Percentiles rank a stretch among this genome's conserved stretches.
phyloP scores from a whole-genome alignment of 2,113 vertebrate genomes.

The Dipodomys ordii region DNA sequence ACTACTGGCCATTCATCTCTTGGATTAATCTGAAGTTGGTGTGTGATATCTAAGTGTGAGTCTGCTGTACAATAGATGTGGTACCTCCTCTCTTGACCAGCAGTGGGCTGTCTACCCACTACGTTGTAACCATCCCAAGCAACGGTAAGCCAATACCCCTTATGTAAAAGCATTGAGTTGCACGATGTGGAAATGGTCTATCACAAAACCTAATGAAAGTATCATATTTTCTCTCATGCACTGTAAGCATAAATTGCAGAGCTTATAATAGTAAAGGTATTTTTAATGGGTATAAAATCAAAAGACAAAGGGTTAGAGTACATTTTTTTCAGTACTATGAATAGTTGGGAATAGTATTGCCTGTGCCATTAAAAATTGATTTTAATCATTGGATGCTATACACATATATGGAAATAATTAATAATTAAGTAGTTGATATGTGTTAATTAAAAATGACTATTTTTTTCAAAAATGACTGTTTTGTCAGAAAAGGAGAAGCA shows the following conservation, averaged over 20 bases:
- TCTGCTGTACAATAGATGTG: not conserved
- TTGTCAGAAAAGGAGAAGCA: not conserved
- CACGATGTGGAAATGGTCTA: not conserved
- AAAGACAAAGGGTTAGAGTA: not conserved
- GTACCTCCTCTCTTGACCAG: not conserved
- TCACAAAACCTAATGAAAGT: not conserved
- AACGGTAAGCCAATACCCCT: not conserved
- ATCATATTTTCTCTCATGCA: not conserved
- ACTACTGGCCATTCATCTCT: not conserved
- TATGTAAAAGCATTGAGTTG: too few relatives aligned
- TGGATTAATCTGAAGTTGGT: fast-evolving
- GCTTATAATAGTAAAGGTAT: not conserved
- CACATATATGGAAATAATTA: not conserved
- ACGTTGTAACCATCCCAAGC: fast-evolving
- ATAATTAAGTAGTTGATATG: too few relatives aligned
- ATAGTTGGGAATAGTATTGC: not conserved
- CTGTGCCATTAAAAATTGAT: not conserved
- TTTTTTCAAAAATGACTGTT: not conserved
- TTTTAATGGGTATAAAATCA: not conserved
- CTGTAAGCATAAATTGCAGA: not conserved
- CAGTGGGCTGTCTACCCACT: not conserved
- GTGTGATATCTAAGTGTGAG: not conserved
- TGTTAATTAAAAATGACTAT: too few relatives aligned
- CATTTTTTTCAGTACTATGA: not conserved
- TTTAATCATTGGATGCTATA: not conserved